Base-by-base conservation (phyloP, 92 coral and sea anemone species). In the Actinernus sp. region DNA sequence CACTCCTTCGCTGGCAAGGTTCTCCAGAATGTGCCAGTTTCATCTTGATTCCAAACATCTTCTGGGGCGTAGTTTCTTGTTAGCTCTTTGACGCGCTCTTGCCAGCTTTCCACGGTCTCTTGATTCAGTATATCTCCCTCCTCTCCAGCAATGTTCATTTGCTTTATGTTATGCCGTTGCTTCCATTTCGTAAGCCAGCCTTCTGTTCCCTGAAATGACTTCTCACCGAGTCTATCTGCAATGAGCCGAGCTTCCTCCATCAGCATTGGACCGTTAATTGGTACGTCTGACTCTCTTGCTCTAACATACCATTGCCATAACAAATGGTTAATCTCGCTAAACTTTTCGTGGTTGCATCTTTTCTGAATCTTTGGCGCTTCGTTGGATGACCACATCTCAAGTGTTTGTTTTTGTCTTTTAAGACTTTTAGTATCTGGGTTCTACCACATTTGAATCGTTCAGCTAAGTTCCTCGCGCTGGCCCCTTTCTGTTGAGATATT, bases 111-210 rank as follows among this genome's bases (percentile, higher is more conserved):
- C 32, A 71, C 48, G 23, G 79, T 71, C 26, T 53, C 74, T 17
- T 47, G 58, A 21, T 24, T 29, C 7, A 64, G 38, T 27, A 71
- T 81, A 50, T 80, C 81, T 31, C 72, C 87, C 9, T 59, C 63
- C 62, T 80, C 87, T 11, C 87, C 80, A 11, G 46, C 73, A n/a
- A 64, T 49, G 26, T 36, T 40, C 63, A 73, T 49, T 30, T 67
- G 77, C 7, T 51, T 37, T 26, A 75, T 20, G 34, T 76, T 67
- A 61, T 83, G 65, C 59, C 83, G 56, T 25, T 66, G 62, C 79
- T 76, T 83, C 79, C 78, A 83, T 32, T 73, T 83, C 17, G 58
- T 41, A 12, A 75, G 77, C 79, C 75, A 83, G 46, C 79, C 89
- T 17, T 76, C 58, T 31, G 84, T 58, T 20, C 79, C 84, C 54